Conservation (phyloP, 2,113 vertebrate genomes). For the Bettongia penicillata region DNA sequence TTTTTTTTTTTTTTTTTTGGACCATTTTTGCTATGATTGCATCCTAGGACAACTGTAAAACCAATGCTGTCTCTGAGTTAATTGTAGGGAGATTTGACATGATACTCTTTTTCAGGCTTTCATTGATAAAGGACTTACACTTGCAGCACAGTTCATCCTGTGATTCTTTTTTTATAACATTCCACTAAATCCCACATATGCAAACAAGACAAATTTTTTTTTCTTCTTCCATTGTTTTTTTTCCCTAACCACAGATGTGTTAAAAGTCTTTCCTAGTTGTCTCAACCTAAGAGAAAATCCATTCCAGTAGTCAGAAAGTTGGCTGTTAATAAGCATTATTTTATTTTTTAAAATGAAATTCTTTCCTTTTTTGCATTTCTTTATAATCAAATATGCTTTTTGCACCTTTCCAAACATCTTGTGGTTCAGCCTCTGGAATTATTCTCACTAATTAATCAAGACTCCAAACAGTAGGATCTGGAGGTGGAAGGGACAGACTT, state of each 20-base stretch:
- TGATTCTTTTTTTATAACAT: neutral
- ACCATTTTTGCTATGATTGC: conserved; percentile 14
- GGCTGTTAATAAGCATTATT: conserved; percentile 35
- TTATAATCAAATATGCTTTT: neutral
- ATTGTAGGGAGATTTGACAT: conserved; percentile 1
- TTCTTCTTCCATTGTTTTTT: conserved; percentile 35
- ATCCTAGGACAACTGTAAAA: neutral
- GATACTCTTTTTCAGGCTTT: neutral
- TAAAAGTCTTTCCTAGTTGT: conserved; percentile 11
- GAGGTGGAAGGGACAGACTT: neutral
- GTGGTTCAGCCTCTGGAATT: neutral
- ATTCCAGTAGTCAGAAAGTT: conserved; percentile 39
- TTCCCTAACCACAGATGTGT: conserved; percentile 3
- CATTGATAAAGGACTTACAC: conserved; percentile 1
- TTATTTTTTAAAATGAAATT: neutral
- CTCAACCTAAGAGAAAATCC: conserved; percentile 30
- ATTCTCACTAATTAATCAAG: neutral
- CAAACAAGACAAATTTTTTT: neutral
- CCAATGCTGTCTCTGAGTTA: neutral
- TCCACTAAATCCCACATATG: conserved; percentile 5
- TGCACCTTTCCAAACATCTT: neutral
- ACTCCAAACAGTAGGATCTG: neutral
- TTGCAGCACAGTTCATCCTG: conserved; percentile 6
- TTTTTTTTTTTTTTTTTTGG: conserved; percentile 3
- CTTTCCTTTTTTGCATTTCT: neutral